Percentiles rank a stretch among this genome's conserved stretches.
phyloP scores from a whole-genome alignment of 2,888 invertebrate species.

The Ormyrus labotus region DNA sequence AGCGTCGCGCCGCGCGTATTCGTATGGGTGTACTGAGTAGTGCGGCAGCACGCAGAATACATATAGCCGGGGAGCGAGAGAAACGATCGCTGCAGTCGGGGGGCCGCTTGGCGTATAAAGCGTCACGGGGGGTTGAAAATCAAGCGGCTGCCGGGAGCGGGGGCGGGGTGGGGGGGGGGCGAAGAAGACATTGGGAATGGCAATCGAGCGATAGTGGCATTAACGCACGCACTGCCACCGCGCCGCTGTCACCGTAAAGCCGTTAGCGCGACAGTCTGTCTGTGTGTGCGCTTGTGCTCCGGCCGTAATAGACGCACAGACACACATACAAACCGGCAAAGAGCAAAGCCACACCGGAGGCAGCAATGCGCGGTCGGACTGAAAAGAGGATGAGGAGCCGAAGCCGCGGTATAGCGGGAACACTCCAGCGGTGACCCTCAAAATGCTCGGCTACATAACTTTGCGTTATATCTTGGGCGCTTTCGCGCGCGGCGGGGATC shows the following conservation, averaged over 20 bases:
- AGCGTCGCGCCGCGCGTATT: background rate
- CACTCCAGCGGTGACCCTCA: slow-evolving; percentile 60
- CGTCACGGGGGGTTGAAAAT: slow-evolving; percentile 46
- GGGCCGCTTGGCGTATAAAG: slow-evolving; percentile 14
- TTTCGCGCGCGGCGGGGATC: no score
- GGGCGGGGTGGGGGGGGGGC: background rate
- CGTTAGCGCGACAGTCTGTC: slow-evolving; percentile 8
- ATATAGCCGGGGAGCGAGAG: slow-evolving; percentile 21
- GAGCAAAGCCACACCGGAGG: slow-evolving; percentile 1
- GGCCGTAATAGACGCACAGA: background rate
- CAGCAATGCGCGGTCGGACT: background rate
- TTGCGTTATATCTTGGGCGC: slow-evolving; percentile 68
- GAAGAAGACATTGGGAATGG: slow-evolving; percentile 63
- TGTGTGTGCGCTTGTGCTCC: slow-evolving; percentile 2
- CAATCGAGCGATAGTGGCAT: slow-evolving; percentile 60
- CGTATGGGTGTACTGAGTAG: slow-evolving; percentile 15
- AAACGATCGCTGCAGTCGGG: slow-evolving; percentile 6
- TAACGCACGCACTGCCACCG: slow-evolving; percentile 47
- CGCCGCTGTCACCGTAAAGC: slow-evolving; percentile 26
- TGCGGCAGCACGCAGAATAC: slow-evolving; percentile 48
- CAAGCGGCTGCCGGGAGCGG: slow-evolving; percentile 1
- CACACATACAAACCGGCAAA: background rate
- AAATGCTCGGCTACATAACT: slow-evolving; percentile 70
- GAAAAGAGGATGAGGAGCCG: slow-evolving; percentile 13
- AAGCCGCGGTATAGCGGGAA: slow-evolving; percentile 11